Conservation (phyloP, 2,113 vertebrate genomes). For the Amphilophus citrinellus region DNA sequence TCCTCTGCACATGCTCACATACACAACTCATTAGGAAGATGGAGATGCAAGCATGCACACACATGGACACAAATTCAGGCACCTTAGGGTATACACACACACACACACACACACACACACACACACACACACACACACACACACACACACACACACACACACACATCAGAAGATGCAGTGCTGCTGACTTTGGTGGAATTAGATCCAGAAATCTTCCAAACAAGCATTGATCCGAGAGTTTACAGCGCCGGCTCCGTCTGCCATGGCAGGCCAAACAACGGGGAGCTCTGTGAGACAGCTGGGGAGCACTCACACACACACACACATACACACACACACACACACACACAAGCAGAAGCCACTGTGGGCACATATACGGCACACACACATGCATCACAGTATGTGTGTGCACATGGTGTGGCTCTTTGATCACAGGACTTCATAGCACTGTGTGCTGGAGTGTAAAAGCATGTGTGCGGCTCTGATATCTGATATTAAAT, state of each 20-base stretch:
- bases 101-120: constrained; percentile 3
- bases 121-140: no score
- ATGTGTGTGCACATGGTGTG: constrained; percentile 12
- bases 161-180: constrained; percentile 27
- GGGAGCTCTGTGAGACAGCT: constrained; percentile 65
- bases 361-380: neutral
- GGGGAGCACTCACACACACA: constrained; percentile 24
- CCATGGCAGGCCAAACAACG: constrained; percentile 55
- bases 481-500: constrained; percentile 26
- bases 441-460: constrained; percentile 22
- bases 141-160: no score
- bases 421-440: constrained; percentile 49
- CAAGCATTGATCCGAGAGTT: constrained; percentile 68
- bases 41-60: constrained; percentile 29
- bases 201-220: constrained; percentile 72
- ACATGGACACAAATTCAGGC: neutral
- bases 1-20: constrained; percentile 43
- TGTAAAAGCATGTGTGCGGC: constrained; percentile 20
- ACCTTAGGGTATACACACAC: neutral
- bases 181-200: constrained; percentile 75
- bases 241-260: constrained; percentile 47
- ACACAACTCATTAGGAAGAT: constrained; percentile 27
- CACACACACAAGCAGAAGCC: constrained; percentile 6
- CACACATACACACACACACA: constrained; percentile 9
- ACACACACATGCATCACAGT: neutral